Base-by-base conservation (phyloP, 2,888 invertebrate genomes). In the Digitonthophagus gazella region DNA sequence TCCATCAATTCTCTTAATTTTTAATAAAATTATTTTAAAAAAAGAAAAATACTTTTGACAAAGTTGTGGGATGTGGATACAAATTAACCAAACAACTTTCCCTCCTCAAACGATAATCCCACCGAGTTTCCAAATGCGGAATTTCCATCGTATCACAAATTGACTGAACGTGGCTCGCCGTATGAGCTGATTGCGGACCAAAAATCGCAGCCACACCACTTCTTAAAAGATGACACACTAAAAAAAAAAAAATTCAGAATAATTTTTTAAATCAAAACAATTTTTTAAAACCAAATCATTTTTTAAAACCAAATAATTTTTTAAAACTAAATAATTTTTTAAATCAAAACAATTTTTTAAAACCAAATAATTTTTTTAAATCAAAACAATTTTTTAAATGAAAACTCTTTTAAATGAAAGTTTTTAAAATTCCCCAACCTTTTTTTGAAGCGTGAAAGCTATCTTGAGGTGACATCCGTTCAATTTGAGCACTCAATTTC, bases 121-220 rank as follows among this genome's bases (percentile, higher is more conserved):
- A 97, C 75, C 96, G 89, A 73, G 96, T 96, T 84, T 97, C 96
- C 80, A 97, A 87, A 84, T 97, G 96, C 0, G 97, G 97, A 76
- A 98, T 92, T 84, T 96, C 96, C 91, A 97, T 93, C 64, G 95
- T 94, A 83, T 97, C 96, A 82, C 97, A 97, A 80, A 97, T 95
- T 75, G 96, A 96, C 84, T 97, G 97, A 56, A 97, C 95, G 83
- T 97, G 96, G 72, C 93, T 93, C 19, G 96, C 95, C 1, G 96
- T 94, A 70, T 93, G 92, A 1, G 93, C 90, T 64, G 95, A 95
- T 81, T 95, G 94, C 6, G 97, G 97, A 1, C 97, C 97, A 78
- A 97, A 95, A 78, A 97, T 93, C 61, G 96, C 97, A 2, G 95
- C 96, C 64, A 97, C 94, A 6, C 97, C 97, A 76, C 91, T 91